Conservation (phyloP, 2,113 vertebrate genomes). For the Gymnarchus niloticus region DNA sequence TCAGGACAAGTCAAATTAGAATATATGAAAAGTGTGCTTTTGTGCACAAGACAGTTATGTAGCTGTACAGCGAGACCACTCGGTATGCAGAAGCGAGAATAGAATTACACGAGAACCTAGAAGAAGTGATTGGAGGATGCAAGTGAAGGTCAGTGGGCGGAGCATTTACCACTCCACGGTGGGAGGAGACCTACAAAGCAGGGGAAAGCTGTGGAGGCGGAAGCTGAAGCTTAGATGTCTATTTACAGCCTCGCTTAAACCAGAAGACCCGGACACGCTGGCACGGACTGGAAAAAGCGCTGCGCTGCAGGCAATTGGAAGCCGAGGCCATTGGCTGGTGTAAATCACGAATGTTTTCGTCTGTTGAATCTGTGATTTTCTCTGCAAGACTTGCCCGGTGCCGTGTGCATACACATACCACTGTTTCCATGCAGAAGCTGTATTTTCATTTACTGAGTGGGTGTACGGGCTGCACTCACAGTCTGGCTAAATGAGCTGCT, state of each 20-base stretch:
- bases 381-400: background rate
- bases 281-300: background rate
- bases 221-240: background rate
- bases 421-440: background rate
- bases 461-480: background rate
- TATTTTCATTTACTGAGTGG: background rate
- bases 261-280: background rate
- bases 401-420: no score
- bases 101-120: no score
- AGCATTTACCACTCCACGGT: background rate
- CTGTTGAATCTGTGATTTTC: background rate
- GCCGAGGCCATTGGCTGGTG: background rate
- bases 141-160: background rate
- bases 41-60: background rate
- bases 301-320: background rate
- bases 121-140: background rate
- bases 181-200: constrained; percentile 2
- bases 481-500: constrained; percentile 8
- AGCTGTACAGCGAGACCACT: background rate
- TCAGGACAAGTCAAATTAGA: background rate
- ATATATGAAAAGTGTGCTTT: background rate
- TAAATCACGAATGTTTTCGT: background rate
- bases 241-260: background rate
- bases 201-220: constrained; percentile 1
- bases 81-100: no score